Percentiles rank a stretch among this genome's conserved stretches.
phyloP scores from a whole-genome alignment of 1,140 invertebrate genomes.

The Drosophila tsacasi region DNA sequence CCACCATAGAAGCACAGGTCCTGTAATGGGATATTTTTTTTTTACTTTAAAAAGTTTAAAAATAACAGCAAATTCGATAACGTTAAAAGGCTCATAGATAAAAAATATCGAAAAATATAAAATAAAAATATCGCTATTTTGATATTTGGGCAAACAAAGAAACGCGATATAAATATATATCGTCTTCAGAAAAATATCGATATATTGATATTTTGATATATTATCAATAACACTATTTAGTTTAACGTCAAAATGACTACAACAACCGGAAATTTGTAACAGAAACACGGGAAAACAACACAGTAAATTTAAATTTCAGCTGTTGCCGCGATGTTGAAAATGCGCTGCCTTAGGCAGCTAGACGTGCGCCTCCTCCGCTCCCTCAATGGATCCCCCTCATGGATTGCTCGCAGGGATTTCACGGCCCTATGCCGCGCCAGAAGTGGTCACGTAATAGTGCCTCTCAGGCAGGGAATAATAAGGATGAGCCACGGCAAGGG shows the following conservation, averaged over 20 bases:
- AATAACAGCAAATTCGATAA: neutral
- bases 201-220: no score
- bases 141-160: no score
- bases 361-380: neutral
- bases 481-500: conserved; percentile 48
- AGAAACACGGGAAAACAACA: neutral
- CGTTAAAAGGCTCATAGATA: no score
- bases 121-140: no score
- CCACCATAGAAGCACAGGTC: neutral
- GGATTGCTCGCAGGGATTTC: neutral
- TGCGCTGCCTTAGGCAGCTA: conserved; percentile 15
- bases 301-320: conserved; percentile 4
- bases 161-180: no score
- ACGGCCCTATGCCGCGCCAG: conserved; percentile 16
- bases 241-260: conserved; percentile 35
- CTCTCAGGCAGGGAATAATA: neutral
- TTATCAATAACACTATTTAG: neutral
- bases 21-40: neutral
- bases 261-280: conserved; percentile 23
- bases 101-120: no score
- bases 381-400: neutral
- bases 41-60: neutral
- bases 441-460: conserved; percentile 21
- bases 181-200: no score
- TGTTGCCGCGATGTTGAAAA: conserved; percentile 23